phyloP scores from a whole-genome alignment of 2,888 invertebrate species.

The Lycaena phlaeas region DNA sequence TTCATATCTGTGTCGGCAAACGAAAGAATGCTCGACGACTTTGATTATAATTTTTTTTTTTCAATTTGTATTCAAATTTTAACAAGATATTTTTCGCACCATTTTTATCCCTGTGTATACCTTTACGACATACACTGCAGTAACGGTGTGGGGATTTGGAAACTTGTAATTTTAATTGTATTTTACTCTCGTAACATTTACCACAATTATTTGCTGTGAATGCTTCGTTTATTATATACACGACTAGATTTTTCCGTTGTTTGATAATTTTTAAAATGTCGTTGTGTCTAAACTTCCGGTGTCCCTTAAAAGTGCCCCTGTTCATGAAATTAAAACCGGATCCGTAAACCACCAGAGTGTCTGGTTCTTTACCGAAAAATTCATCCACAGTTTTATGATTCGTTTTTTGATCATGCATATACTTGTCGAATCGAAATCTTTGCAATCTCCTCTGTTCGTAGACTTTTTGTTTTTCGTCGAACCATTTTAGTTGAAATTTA shows the following conservation, averaged over 20 bases:
- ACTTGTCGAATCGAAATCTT: background rate
- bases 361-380: background rate
- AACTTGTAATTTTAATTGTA: background rate
- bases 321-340: background rate
- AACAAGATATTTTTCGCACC: too few relatives aligned
- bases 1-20: background rate
- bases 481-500: background rate
- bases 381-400: background rate
- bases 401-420: background rate
- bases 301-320: background rate
- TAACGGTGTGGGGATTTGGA: too few relatives aligned
- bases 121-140: too few relatives aligned
- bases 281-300: background rate
- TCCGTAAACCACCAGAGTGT: background rate
- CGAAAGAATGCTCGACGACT: background rate
- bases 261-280: too few relatives aligned
- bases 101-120: too few relatives aligned
- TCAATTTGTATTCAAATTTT: too few relatives aligned
- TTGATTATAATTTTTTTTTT: background rate
- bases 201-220: background rate
- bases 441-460: conserved; percentile 1
- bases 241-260: background rate
- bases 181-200: background rate
- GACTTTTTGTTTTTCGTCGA: background rate
- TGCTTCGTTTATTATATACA: background rate